Evolutionary conservation across 2,888 invertebrate species (phyloP), one percentile per base, ranked within the genome.

Genomic region (Epistrophe grossulariae): DNA sequence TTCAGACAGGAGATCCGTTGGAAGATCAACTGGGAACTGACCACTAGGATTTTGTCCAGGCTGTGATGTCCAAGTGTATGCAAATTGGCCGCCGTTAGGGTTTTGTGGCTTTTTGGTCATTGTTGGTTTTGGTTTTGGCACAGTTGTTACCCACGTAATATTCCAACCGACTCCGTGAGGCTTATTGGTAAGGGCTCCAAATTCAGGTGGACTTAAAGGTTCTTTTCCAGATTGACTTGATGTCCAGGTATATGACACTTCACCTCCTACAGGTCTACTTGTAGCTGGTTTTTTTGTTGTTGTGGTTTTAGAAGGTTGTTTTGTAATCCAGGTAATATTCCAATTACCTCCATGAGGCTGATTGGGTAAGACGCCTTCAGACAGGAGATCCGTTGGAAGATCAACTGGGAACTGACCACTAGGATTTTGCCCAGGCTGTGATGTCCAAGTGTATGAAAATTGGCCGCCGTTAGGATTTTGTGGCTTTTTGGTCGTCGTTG

Each of bases 161-260:
- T 60, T 38, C 38, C 38, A 60, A 60, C 13, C 38, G 40, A 38
- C 38, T 38, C 19, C 60, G 13, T 31, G 15, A 59, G 59, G 59
- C 1, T 17, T 31, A 19, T 59, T 59, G 4, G 4, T 57, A 0
- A 31, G 4, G 9, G 2, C 1, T 15, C 55, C 55, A 2, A 31
- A 4, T 11, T 59, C 4, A 35, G 35, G 59, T 0, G 1, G 0
- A 6, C 17, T 17, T 38, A 10, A 10, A 10, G 11, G 11, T 1
- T 15, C 6, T 15, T 43, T 5, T 4, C 0, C 4, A 31, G 31
- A 5, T 5, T 31, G 31, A 2, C 5, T 0, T 31, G 7, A 31
- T 7, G 7, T 31, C 31, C 31, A 31, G 5, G 4, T 7, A 5
- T 31, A 31, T 31, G 31, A 31, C 13, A 7, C 6, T 35, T 38